phyloP scores from a whole-genome alignment of 2,797 vertebrate genomes.

The Hypotaenidia philippensis region DNA sequence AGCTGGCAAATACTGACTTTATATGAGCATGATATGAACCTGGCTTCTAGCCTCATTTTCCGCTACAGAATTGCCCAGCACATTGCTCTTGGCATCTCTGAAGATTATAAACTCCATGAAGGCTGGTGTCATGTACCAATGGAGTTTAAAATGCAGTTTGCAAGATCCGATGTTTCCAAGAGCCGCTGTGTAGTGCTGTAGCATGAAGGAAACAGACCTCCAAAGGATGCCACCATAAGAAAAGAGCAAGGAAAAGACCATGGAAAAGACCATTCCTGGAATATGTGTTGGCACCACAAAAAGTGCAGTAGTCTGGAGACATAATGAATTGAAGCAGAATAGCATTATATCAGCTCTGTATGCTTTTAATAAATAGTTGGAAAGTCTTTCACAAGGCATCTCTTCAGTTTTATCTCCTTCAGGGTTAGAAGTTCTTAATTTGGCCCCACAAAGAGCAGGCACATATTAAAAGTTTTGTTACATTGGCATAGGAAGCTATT shows the following conservation, averaged over 20 bases:
- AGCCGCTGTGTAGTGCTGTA: fast-evolving
- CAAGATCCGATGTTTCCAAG: neutral
- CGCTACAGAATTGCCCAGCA: neutral
- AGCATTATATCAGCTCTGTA: neutral
- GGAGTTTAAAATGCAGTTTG: neutral
- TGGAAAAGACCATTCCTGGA: neutral
- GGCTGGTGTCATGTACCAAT: neutral
- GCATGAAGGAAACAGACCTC: neutral
- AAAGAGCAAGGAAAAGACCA: neutral
- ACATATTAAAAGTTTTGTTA: neutral
- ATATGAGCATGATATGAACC: neutral
- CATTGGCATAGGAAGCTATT: neutral
- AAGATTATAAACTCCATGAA: neutral
- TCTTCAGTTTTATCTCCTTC: neutral
- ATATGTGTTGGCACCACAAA: neutral
- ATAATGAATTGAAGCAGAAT: neutral
- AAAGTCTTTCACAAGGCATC: neutral
- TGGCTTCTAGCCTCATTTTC: neutral
- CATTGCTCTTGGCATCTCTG: neutral
- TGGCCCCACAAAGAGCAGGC: neutral
- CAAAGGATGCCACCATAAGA: neutral
- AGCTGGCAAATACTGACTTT: neutral
- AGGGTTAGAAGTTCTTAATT: neutral
- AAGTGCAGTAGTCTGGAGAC: neutral
- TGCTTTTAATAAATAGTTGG: slow-evolving; percentile 9